Conservation (phyloP, 2,888 invertebrate species). For the Prosopocoilus inquinatus region DNA sequence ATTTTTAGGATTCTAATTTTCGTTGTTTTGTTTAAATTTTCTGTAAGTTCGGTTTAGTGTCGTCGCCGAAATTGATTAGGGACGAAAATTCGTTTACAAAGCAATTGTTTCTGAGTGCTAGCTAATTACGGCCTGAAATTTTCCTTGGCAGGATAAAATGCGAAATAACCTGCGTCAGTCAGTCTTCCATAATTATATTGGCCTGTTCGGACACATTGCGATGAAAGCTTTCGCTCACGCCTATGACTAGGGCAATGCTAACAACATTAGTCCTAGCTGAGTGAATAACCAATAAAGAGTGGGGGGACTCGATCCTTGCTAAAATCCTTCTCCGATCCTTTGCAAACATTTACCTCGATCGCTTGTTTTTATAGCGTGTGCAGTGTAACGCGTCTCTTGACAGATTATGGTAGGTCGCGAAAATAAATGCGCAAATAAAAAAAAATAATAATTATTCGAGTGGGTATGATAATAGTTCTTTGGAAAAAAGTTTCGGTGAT, state of each 20-base stretch:
- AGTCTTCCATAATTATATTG: slow-evolving; percentile 22
- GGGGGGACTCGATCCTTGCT: slow-evolving; percentile 4
- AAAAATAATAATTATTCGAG: no score
- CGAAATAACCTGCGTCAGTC: slow-evolving; percentile 14
- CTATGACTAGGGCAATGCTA: slow-evolving; percentile 46
- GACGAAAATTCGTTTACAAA: no score
- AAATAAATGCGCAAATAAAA: no score
- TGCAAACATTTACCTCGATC: neutral
- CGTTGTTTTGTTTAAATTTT: no score
- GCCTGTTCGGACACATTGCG: slow-evolving; percentile 20
- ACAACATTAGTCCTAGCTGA: slow-evolving; percentile 47
- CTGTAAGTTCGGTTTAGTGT: no score
- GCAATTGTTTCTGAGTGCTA: no score
- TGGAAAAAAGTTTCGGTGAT: no score
- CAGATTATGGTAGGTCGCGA: no score
- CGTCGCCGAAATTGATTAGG: no score
- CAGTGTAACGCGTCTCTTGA: neutral
- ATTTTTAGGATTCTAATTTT: no score
- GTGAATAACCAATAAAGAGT: slow-evolving; percentile 43
- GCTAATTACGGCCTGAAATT: no score
- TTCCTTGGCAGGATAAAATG: neutral
- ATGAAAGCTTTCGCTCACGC: slow-evolving; percentile 11
- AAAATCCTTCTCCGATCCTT: slow-evolving; percentile 34
- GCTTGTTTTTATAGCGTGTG: slow-evolving; percentile 6
- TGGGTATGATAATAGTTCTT: no score